Conservation (phyloP, 2,888 invertebrate genomes). For the Lucinisca nassula region DNA sequence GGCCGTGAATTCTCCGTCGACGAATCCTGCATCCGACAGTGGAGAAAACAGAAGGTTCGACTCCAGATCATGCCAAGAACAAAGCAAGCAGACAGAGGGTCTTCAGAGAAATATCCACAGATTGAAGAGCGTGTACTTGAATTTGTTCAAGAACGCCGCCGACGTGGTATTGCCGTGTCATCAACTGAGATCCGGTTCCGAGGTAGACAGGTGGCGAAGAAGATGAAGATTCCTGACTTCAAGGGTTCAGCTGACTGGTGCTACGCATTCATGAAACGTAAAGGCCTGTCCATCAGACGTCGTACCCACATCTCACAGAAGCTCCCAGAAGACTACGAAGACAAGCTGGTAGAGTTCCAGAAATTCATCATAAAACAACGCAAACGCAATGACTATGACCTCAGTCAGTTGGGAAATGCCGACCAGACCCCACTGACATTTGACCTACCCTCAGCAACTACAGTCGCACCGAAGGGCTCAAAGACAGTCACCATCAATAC, state of each 20-base stretch:
- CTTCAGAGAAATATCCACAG: not conserved
- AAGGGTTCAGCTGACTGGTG: slow-evolving; percentile 21
- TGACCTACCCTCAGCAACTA: slow-evolving; percentile 28
- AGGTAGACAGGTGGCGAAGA: not conserved
- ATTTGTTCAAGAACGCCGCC: not conserved
- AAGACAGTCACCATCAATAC: slow-evolving; percentile 28
- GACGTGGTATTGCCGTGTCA: not conserved
- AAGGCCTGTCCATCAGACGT: slow-evolving; percentile 43
- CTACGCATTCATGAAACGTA: slow-evolving; percentile 19
- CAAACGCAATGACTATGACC: not conserved
- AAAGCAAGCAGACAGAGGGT: not conserved
- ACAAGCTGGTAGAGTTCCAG: slow-evolving; percentile 23
- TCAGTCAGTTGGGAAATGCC: slow-evolving; percentile 44
- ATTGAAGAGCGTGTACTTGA: not conserved
- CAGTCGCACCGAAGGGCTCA: slow-evolving; percentile 6
- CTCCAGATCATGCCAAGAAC: not conserved
- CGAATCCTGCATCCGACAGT: not conserved
- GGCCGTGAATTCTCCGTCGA: not conserved
- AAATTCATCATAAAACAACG: slow-evolving; percentile 21
- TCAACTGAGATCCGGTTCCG: not conserved
- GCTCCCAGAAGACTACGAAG: slow-evolving; percentile 50
- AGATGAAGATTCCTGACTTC: not conserved
- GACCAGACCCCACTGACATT: slow-evolving; percentile 51
- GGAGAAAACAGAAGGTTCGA: not conserved
- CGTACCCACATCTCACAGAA: slow-evolving; percentile 54